Evolutionary conservation across 2,888 invertebrate genomes (phyloP), one percentile per base, ranked within the genome.

Genomic region (Phyto melanocephala): DNA sequence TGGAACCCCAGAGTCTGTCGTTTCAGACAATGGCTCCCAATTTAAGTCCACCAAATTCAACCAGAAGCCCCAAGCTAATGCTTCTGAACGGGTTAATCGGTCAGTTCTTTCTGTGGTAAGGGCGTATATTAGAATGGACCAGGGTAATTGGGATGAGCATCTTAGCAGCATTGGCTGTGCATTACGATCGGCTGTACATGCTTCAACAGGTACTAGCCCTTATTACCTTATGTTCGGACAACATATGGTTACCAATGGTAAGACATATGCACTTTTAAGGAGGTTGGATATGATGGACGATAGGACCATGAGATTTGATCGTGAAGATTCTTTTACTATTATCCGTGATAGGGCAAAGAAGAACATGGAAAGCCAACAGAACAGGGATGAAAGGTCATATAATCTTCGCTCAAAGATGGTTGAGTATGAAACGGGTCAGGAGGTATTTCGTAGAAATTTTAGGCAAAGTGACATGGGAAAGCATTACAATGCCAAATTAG

Each of bases 1-100:
- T 81, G 87, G 86, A 2, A 85, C 86, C 11, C 86, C 87, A 0
- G 80, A 85, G 52, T 17, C 56, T 0, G 40, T 86, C 11, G 85
- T 86, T 2, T 77, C 83, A 2, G 87, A 89, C 33, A 88, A 88
- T 71, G 87, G 87, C 1, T 52, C 81, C 0, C 87, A 87, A 62
- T 87, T 86, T 72, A 67, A 58, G 7, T 75, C 85, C 0, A 68
- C 70, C 4, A 13, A 75, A 45, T 85, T 80, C 60, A 74, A 81
- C n/a, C 67, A 81, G 1, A 67, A 54, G 35, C 78, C 84, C 7
- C 81, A 76, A 22, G 68, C 81, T n/a, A 84, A 84, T 11, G 77
- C 81, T 5, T 78, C 80, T 3, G 83, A 83, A 15, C 72, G 81
- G 10, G 75, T 83, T 1, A 81, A 81, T 42, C 62, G 70, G 22